Base-by-base conservation (phyloP, 2,888 invertebrate species). In the Xiphydria camelus region DNA sequence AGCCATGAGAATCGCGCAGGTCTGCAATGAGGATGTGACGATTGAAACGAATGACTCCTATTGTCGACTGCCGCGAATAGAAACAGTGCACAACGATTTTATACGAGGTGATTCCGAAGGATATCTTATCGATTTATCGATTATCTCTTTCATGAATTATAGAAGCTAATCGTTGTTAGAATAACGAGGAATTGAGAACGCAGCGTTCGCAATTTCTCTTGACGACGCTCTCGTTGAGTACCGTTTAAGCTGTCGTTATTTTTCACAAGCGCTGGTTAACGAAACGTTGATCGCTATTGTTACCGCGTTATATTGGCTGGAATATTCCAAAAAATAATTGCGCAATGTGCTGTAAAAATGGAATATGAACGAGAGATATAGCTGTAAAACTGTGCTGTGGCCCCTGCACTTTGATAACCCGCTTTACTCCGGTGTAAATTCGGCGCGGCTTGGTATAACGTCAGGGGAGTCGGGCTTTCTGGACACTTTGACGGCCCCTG, bases 1-100 rank as follows among this genome's bases (percentile, higher is more conserved):
- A 57, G 53, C 62, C 62, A 70, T 62, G 64, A 67, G 65, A 67
- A 67, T 66, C 61, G 58, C 64, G 59, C 59, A 51, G 41, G 59
- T 58, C 59, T 57, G 61, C 66, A 69, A 70, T 69, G 70, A 71
- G 70, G 70, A 71, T 70, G 70, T 70, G 59, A 68, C 69, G 70
- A 71, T 71, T 71, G 66, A 64, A 62, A 66, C 59, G 70, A 70
- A 70, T 70, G 64, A 67, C 64, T 68, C 57, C 57, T 57, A 66
- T 68, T 68, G 67, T 68, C 64, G 61, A 55, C 43, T 49, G 55
- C 12, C 29, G 29, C n/a, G n/a, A n/a, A n/a, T n/a, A n/a, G n/a
- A n/a, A n/a, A n/a, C n/a, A n/a, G n/a, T n/a, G n/a, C n/a, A 14
- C 12, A 7, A 29, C 29, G 12, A 14, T 29, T 29, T 29, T 14